phyloP scores from a whole-genome alignment of 30 jellyfish, hydroid and myxozoan genomes.

The Cassiopea andromeda region DNA sequence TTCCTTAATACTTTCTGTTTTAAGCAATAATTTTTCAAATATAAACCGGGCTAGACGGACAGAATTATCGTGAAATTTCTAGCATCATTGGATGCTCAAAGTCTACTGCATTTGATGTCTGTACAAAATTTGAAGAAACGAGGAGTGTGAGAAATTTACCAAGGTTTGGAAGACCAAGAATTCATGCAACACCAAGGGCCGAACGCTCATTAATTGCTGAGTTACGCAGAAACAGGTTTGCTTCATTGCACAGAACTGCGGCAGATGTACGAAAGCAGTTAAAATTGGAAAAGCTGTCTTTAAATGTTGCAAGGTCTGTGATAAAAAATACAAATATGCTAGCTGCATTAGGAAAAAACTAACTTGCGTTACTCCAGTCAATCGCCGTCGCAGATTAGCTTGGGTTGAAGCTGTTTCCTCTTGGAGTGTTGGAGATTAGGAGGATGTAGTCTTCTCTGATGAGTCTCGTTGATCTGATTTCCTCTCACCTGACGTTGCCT shows the following conservation, averaged over 20 bases:
- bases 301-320: neutral
- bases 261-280: constrained; percentile 6
- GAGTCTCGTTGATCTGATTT: constrained; percentile 4
- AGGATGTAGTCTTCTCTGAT: constrained; percentile 49
- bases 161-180: constrained; percentile 38
- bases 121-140: constrained; percentile 7
- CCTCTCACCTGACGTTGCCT: neutral
- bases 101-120: constrained; percentile 2
- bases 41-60: neutral
- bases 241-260: neutral
- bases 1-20: too few species aligned
- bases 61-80: constrained; percentile 3
- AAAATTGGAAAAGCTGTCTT: neutral
- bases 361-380: constrained; percentile 21
- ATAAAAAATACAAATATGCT: constrained; percentile 29
- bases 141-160: constrained; percentile 26
- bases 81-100: constrained; percentile 20
- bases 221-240: constrained; percentile 31
- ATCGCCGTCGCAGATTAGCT: constrained; percentile 36
- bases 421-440: constrained; percentile 55
- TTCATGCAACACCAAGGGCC: constrained; percentile 39
- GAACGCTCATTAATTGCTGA: constrained; percentile 5
- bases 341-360: constrained; percentile 41
- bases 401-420: constrained; percentile 42
- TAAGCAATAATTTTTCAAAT: too few species aligned